These are phyloP conservation scores for Epinotia ramella DNA, from an alignment of 2,888 invertebrate species.

Conservation along the genomic window DNA sequence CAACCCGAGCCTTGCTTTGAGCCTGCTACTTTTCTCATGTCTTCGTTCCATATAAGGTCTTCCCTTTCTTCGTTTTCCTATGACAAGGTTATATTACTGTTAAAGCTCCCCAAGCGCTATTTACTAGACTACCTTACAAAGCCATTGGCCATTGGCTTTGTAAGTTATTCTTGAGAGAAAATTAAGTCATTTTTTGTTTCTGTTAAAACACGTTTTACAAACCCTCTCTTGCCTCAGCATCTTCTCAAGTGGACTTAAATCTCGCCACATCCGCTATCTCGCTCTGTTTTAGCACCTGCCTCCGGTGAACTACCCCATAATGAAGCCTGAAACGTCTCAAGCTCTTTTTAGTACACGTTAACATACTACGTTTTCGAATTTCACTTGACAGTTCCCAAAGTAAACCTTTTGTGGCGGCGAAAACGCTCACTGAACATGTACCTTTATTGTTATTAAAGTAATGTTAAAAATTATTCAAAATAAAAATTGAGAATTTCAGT, in stretches of 20 bases:
- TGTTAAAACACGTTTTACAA: neutral
- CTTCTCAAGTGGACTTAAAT: neutral
- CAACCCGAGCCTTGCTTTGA: too few species aligned
- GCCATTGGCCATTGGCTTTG: too few species aligned
- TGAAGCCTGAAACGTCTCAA: constrained; percentile 35
- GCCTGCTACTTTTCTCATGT: too few species aligned
- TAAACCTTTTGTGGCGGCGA: constrained; percentile 9
- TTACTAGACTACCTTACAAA: too few species aligned
- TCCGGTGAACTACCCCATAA: constrained; percentile 55
- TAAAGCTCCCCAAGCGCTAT: too few species aligned
- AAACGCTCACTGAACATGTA: constrained; percentile 4
- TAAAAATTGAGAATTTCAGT: too few species aligned
- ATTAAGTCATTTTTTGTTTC: neutral
- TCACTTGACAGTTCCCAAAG: neutral
- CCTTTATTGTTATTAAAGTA: neutral
- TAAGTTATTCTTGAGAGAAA: too few species aligned
- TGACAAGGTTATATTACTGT: too few species aligned
- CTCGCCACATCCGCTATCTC: constrained; percentile 46
- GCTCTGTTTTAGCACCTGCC: constrained; percentile 64
- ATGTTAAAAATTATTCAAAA: neutral
- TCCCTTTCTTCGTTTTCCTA: too few species aligned
- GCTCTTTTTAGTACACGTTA: neutral
- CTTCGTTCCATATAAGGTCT: too few species aligned
- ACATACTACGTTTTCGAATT: neutral
- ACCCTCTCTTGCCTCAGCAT: neutral